Evolutionary conservation across 2,888 invertebrate species (phyloP).

Genomic region (Agrotis clavis): DNA sequence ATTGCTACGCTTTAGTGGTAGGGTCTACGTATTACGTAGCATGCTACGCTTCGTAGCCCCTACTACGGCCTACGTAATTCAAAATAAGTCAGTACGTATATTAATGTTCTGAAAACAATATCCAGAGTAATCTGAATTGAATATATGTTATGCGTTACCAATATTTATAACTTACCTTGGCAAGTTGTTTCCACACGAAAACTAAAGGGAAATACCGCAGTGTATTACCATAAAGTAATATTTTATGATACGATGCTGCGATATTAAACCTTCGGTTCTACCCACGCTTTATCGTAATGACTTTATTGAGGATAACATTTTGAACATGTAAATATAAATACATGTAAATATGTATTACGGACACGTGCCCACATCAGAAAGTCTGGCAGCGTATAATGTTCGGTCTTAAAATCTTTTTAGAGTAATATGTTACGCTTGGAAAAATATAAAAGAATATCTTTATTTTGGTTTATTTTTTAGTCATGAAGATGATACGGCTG

Average conservation of each 20-base stretch:
- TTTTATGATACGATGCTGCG: conserved; percentile 49
- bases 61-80: background rate
- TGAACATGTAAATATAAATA: conserved; percentile 46
- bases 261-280: conserved; percentile 51
- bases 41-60: conserved; percentile 23
- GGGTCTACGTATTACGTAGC: conserved; percentile 25
- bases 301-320: conserved; percentile 48
- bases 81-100: background rate
- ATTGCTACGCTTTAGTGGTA: conserved; percentile 13
- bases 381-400: conserved; percentile 24
- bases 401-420: background rate
- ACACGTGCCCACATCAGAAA: conserved; percentile 15
- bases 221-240: conserved; percentile 59
- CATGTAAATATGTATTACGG: conserved; percentile 16
- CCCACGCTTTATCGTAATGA: conserved; percentile 51
- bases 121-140: conserved; percentile 13
- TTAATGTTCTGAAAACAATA: conserved; percentile 3
- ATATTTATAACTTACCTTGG: conserved; percentile 38
- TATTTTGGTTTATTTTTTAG: background rate
- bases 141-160: conserved; percentile 22
- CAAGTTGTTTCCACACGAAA: conserved; percentile 35
- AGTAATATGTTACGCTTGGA: background rate
- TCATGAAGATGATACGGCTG: background rate
- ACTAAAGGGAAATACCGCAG: conserved; percentile 48
- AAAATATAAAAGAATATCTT: background rate